These are phyloP conservation scores for Dicrostonyx torquatus DNA, from an alignment of 2,797 vertebrate species.

Conservation along the genomic window DNA sequence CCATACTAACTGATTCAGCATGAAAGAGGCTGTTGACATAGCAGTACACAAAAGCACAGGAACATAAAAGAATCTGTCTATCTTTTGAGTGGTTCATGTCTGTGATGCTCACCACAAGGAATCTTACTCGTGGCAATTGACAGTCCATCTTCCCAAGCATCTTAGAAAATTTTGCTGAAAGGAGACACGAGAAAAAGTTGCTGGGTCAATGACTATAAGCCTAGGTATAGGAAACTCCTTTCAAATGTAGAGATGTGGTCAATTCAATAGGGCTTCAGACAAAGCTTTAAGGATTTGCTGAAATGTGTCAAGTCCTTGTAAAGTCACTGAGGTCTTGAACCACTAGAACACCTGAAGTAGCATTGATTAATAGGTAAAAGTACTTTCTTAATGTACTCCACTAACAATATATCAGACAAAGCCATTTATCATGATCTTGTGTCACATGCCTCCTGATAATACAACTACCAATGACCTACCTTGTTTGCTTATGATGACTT, in stretches of 20 bases:
- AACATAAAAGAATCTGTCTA: background rate
- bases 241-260: background rate
- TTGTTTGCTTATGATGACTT: background rate
- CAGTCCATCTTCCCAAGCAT: background rate
- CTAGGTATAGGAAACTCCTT: background rate
- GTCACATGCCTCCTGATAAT: background rate
- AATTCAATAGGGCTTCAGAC: background rate
- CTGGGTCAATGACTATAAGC: rapidly evolving
- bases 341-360: background rate
- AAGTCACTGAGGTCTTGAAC: background rate
- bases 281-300: background rate
- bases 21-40: background rate
- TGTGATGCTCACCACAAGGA: background rate
- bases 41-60: background rate
- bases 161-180: background rate
- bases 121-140: background rate
- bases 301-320: background rate
- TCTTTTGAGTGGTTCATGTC: background rate
- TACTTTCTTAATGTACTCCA: background rate
- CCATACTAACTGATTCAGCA: background rate
- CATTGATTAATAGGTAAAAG: background rate
- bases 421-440: background rate
- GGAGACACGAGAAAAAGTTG: background rate
- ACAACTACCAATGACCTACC: background rate
- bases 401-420: background rate